phyloP scores from a whole-genome alignment of 1,140 invertebrate species.

The Drosophila subpulchrella region DNA sequence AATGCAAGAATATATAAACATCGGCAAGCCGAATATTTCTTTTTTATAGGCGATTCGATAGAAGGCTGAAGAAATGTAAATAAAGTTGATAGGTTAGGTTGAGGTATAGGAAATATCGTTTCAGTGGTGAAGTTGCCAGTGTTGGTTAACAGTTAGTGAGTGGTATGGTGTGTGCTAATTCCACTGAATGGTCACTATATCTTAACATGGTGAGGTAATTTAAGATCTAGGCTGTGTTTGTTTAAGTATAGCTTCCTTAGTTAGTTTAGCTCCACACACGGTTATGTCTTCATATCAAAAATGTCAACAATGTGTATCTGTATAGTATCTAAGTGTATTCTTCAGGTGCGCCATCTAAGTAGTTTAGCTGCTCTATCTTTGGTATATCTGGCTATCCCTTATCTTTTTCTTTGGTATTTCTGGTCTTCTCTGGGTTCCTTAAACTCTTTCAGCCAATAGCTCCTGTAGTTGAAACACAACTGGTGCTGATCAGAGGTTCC shows the following conservation, averaged over 20 bases:
- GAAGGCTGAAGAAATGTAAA: background rate
- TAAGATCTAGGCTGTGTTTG: constrained; percentile 43
- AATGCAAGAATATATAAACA: background rate
- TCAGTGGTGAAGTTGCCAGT: constrained; percentile 16
- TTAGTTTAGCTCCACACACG: constrained; percentile 19
- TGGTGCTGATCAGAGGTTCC: constrained; percentile 78
- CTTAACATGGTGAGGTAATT: constrained; percentile 40
- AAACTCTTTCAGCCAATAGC: constrained; percentile 53
- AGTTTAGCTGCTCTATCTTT: constrained; percentile 31
- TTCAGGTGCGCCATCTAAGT: constrained; percentile 31
- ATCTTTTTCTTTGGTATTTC: constrained; percentile 28
- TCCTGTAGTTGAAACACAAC: constrained; percentile 68
- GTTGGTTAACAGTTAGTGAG: constrained; percentile 29
- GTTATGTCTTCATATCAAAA: constrained; percentile 43
- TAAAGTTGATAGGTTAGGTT: constrained; percentile 7
- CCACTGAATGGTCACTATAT: constrained; percentile 19
- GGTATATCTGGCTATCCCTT: constrained; percentile 7
- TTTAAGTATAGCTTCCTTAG: constrained; percentile 19
- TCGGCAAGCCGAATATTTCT: background rate
- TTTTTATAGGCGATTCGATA: background rate
- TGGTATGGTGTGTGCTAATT: constrained; percentile 13
- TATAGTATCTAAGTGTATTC: constrained; percentile 22
- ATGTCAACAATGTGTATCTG: constrained; percentile 35
- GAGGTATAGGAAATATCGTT: constrained; percentile 13
- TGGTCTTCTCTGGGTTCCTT: background rate